A percentile compares a stretch with the other conserved stretches of the same genome.
Conservation (phyloP, 2,113 vertebrate genomes). For the Halichoerus grypus region DNA sequence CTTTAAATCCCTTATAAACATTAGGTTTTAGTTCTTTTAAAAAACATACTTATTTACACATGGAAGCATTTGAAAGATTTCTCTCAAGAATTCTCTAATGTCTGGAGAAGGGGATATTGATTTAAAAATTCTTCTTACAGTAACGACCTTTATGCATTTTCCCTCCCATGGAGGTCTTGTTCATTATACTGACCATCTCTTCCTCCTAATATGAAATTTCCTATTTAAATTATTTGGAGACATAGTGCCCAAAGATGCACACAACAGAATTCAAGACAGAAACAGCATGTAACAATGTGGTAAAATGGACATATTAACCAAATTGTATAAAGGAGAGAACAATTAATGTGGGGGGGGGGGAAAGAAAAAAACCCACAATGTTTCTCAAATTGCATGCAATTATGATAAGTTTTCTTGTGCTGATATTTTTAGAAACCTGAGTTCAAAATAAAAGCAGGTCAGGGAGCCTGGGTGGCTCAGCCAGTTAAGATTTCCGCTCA, state of each 20-base stretch:
- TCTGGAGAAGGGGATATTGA: not conserved
- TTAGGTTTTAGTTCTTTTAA: constrained; percentile 5
- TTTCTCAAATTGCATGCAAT: not conserved
- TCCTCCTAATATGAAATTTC: not conserved
- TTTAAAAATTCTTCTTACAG: not conserved
- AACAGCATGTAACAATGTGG: not conserved
- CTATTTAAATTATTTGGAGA: constrained; percentile 15
- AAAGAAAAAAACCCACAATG: not conserved
- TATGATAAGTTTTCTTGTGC: not conserved
- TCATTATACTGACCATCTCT: not conserved
- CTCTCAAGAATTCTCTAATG: constrained; percentile 22
- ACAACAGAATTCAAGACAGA: not conserved
- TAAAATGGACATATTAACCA: not conserved
- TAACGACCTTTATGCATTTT: not conserved
- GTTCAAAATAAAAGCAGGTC: not conserved
- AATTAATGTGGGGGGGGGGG: not conserved
- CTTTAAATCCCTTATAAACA: constrained; percentile 30
- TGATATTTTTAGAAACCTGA: constrained; percentile 6
- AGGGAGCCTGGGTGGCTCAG: not conserved
- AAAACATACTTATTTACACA: constrained; percentile 25
- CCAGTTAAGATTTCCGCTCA: not conserved
- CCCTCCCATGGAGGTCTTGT: not conserved
- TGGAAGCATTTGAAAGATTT: not conserved
- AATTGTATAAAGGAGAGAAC: not conserved
- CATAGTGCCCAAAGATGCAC: not conserved